Conservation (phyloP, 1,140 invertebrate genomes). For the Holotrichia oblita region DNA sequence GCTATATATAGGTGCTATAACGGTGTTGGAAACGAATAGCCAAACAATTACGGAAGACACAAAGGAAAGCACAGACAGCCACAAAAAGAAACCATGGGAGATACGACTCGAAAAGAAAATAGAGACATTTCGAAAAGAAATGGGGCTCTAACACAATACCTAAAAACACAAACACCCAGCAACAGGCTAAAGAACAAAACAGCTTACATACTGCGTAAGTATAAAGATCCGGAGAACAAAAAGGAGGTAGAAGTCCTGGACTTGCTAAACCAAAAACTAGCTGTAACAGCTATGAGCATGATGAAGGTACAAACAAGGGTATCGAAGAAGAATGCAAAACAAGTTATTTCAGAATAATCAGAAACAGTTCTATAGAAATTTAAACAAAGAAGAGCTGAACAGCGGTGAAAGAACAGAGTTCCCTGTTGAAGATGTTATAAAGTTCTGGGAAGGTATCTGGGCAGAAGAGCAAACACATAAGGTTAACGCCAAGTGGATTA, state of each 20-base stretch:
- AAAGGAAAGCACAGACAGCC: background rate
- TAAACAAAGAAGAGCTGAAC: conserved; percentile 5
- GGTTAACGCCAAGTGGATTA: background rate
- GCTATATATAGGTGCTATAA: background rate
- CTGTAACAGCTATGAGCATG: background rate
- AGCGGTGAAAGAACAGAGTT: background rate
- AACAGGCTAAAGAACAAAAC: background rate
- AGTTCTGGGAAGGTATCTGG: background rate
- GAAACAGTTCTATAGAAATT: conserved; percentile 3
- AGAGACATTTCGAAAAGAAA: conserved; percentile 19
- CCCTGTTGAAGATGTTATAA: background rate
- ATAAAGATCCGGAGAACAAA: background rate
- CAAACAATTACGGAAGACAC: background rate
- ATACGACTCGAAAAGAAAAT: conserved; percentile 1
- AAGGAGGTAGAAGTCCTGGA: background rate
- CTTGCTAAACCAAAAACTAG: conserved; percentile 7
- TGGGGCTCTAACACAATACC: conserved; percentile 4
- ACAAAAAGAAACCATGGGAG: background rate
- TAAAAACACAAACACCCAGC: conserved; percentile 1
- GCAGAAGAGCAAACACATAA: background rate
- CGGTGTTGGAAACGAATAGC: background rate
- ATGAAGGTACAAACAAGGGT: background rate
- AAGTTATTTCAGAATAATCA: background rate
- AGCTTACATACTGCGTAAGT: background rate
- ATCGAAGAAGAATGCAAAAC: conserved; percentile 5